Evolutionary conservation across 2,888 invertebrate genomes (phyloP), one percentile per base, ranked within the genome.

Genomic region (Timema cristinae): DNA sequence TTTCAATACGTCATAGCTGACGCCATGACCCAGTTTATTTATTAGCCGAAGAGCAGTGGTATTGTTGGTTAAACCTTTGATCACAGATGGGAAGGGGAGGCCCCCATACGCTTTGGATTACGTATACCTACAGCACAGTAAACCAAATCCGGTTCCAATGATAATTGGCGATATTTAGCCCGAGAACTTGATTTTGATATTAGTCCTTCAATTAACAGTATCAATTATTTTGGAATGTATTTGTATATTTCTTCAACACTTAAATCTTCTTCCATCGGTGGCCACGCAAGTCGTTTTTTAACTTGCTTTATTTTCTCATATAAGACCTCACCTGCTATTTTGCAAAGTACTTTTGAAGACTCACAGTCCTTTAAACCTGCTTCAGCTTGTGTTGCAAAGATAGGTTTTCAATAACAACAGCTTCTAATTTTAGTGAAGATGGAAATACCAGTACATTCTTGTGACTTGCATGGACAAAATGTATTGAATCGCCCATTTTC

Each of bases 61-160:
- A 32, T 32, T 32, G 32, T 32, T 32, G 32, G 32, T 32, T 32
- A 32, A 32, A 32, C 32, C 32, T 32, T 32, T 32, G 32, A 32
- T 32, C 32, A 32, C 32, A 32, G 32, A 32, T 32, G 32, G 32
- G 32, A 32, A 32, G 32, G 4, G 32, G 32, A 4, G 32, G 32
- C 32, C 32, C n/a, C 4, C 32, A 59, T 6, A 59, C 59, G 2
- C 32, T 59, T 59, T 59, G 59, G 59, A 59, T n/a, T 59, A 59
- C 59, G 59, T 59, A 59, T 59, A 59, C 59, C 59, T 59, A 6
- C 59, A 59, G 32, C 59, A 59, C 59, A 59, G 59, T 59, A 59
- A 59, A 59, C 59, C 59, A 59, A 59, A 59, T 59, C 59, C 32
- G 2, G 59, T 59, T 4, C 59, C 32, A 59, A 59, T 5, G 59